Evolutionary conservation across 2,888 invertebrate genomes (phyloP), one percentile per base, ranked within the genome.

Genomic region (Cephus pygmeus): DNA sequence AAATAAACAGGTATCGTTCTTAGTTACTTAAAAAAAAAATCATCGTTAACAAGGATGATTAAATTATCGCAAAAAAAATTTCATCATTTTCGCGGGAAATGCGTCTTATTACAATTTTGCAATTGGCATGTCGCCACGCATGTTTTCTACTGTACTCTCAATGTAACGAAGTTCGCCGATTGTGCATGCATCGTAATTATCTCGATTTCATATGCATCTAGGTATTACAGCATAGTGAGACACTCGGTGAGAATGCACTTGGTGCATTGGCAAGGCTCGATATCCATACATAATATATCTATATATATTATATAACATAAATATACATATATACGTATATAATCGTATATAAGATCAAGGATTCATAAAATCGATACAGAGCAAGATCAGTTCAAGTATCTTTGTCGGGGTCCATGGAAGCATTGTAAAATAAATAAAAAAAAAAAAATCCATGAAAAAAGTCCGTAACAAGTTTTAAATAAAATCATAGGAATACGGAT

Each of bases 101-200:
- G 23, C 15, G 40, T 56, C 40, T 56, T 23, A 56, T 23, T 23
- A 23, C 15, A 56, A 56, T 23, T 56, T 82, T 79, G 83, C 84
- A 83, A 80, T 82, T 82, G 84, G 87, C 86, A 86, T 87, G 87
- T 73, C 75, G 85, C 86, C 85, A 83, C 82, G 86, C 87, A 87
- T 86, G 85, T 78, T 83, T 83, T 73, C 83, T 73, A 80, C 79
- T 80, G 81, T 83, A 81, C 23, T 56, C 40, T 56, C 40, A 56
- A 56, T 83, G 75, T 77, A 69, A 40, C 73, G 74, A 75, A 79
- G 34, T 71, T 76, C 75, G 75, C 79, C 81, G 73, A 81, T 84
- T 83, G 36, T 83, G 87, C 87, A 87, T 87, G 87, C 79, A 75
- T 23, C 40, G 15, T 56, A 56, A 81, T 77, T 81, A 78, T 83